Evolutionary conservation across 2,888 invertebrate genomes (phyloP).

Genomic region (Chymomyza amoena): DNA sequence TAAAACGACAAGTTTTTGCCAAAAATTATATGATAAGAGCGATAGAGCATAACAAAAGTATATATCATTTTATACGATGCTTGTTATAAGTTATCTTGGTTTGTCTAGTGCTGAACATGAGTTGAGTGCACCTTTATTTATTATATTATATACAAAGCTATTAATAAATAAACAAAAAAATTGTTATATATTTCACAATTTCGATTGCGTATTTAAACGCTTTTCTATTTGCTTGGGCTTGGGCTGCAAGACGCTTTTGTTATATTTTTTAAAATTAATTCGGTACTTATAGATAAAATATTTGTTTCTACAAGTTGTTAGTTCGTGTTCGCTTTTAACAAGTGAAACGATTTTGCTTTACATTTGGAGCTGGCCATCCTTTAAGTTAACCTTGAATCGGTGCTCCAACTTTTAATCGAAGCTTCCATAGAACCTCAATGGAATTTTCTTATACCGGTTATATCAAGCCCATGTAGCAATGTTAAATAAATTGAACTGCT

Average conservation of each 20-base stretch:
- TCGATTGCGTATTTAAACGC: not conserved
- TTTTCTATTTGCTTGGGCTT: not conserved
- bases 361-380: too few relatives aligned
- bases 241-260: too few relatives aligned
- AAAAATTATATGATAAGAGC: not conserved
- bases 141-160: not conserved
- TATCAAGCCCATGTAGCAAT: not conserved
- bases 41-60: not conserved
- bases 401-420: too few relatives aligned
- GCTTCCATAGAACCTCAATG: too few relatives aligned
- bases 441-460: too few relatives aligned
- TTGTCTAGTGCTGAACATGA: not conserved
- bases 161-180: not conserved
- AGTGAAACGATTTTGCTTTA: too few relatives aligned
- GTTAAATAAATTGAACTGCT: constrained; percentile 13
- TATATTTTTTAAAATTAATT: too few relatives aligned
- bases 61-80: not conserved
- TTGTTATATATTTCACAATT: not conserved
- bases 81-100: not conserved
- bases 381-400: too few relatives aligned
- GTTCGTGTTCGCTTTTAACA: too few relatives aligned
- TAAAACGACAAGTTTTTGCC: not conserved
- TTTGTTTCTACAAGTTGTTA: too few relatives aligned
- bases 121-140: not conserved
- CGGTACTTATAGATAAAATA: too few relatives aligned